Percentiles rank a stretch among this genome's conserved stretches.
phyloP scores from a whole-genome alignment of 2,888 invertebrate genomes.

The Dioctria linearis region DNA sequence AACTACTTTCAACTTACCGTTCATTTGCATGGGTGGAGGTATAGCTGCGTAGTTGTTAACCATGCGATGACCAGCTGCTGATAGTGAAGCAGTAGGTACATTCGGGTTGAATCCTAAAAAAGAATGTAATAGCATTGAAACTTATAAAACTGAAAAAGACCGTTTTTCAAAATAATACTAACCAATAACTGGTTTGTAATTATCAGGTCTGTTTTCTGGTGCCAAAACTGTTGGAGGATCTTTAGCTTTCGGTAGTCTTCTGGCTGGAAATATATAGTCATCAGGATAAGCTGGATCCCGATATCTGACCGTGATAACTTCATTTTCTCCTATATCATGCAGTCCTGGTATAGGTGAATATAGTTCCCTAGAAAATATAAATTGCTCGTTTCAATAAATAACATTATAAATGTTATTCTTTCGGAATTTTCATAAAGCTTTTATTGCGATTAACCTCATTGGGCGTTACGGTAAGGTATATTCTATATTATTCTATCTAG shows the following conservation, averaged over 20 bases:
- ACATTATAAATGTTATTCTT: neutral
- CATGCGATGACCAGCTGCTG: constrained; percentile 82
- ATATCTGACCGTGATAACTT: constrained; percentile 79
- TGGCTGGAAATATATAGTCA: constrained; percentile 85
- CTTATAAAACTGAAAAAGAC: constrained; percentile 23
- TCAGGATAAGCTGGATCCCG: constrained; percentile 84
- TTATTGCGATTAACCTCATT: no score
- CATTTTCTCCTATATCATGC: constrained; percentile 75
- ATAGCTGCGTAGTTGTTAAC: constrained; percentile 74
- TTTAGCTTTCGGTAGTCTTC: constrained; percentile 76
- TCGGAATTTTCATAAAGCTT: no score
- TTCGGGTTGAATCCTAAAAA: constrained; percentile 77
- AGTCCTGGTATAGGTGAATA: constrained; percentile 81
- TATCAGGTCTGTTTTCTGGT: constrained; percentile 82
- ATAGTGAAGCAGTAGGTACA: constrained; percentile 77
- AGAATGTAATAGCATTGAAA: constrained; percentile 55
- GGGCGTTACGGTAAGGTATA: no score
- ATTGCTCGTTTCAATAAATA: neutral
- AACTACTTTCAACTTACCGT: constrained; percentile 51
- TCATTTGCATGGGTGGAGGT: constrained; percentile 62
- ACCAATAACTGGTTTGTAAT: constrained; percentile 86
- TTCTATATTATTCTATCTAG: no score
- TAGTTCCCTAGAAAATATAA: constrained; percentile 72
- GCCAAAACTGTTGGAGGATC: constrained; percentile 85
- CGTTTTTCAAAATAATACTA: constrained; percentile 59